Conservation (phyloP, 2,113 vertebrate species). For the Psophia crepitans region DNA sequence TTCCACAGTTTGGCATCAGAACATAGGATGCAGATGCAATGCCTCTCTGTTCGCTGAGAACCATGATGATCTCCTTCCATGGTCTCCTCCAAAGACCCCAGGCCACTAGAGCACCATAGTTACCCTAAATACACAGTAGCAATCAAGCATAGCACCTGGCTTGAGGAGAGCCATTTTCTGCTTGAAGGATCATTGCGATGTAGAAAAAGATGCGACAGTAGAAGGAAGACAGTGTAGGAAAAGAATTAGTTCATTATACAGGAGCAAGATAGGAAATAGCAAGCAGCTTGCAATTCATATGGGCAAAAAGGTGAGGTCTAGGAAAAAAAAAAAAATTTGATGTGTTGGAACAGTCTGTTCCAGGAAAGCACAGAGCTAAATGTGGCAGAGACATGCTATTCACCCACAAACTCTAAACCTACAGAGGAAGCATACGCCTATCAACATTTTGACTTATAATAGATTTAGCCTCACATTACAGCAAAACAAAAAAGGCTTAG, state of each 20-base stretch:
- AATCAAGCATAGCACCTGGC: neutral
- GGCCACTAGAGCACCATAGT: neutral
- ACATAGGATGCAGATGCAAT: neutral
- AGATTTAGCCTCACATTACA: conserved; percentile 12
- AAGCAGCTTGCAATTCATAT: conserved; percentile 17
- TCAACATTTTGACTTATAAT: conserved; percentile 28
- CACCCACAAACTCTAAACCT: conserved; percentile 33
- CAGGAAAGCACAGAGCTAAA: conserved; percentile 20
- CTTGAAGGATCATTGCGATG: neutral
- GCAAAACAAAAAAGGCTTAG: neutral
- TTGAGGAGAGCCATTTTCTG: neutral
- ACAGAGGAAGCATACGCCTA: neutral
- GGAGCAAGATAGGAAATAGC: neutral
- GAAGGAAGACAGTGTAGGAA: neutral
- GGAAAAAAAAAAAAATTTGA: neutral
- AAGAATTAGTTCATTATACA: neutral
- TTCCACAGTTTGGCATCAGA: neutral
- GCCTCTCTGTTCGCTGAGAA: neutral
- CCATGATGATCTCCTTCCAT: neutral
- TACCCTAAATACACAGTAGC: neutral
- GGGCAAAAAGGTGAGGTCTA: conserved; percentile 38
- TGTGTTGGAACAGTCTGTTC: neutral
- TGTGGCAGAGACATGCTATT: conserved; percentile 9
- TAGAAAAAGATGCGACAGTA: neutral
- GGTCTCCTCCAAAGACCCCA: neutral